Percentiles rank a stretch among this genome's conserved stretches.
phyloP scores from a whole-genome alignment of 2,888 invertebrate genomes.

The Oligia latruncula region DNA sequence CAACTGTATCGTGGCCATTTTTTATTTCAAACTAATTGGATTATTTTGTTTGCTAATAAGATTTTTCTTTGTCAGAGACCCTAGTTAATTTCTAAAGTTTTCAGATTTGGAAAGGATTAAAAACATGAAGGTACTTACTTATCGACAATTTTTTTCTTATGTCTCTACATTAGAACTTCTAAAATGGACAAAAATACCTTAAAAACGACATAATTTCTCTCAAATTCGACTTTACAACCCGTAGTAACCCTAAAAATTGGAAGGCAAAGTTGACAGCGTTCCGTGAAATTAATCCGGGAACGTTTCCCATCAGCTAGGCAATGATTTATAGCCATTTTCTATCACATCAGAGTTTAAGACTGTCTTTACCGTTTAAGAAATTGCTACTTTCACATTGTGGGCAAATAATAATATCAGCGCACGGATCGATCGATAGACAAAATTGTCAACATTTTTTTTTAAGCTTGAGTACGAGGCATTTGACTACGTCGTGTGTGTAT shows the following conservation, averaged over 20 bases:
- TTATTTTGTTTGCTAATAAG: slow-evolving; percentile 7
- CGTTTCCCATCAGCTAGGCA: slow-evolving; percentile 2
- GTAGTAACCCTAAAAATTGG: neutral
- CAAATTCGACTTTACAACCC: neutral
- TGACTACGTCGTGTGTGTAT: too few species aligned
- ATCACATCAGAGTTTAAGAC: slow-evolving; percentile 11
- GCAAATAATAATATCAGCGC: too few species aligned
- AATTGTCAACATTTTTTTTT: too few species aligned
- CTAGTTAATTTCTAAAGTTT: neutral
- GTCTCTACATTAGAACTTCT: neutral
- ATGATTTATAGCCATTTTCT: slow-evolving; percentile 31
- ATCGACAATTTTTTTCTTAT: too few species aligned
- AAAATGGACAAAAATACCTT: neutral
- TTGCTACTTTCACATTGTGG: neutral
- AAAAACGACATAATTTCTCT: neutral
- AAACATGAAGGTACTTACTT: neutral
- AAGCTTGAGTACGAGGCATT: too few species aligned
- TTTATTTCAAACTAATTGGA: slow-evolving; percentile 4
- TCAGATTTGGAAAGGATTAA: neutral
- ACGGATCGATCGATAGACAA: too few species aligned
- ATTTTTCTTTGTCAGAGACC: slow-evolving; percentile 2
- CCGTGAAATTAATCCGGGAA: slow-evolving; percentile 26
- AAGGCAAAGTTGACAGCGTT: neutral
- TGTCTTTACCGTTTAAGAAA: neutral
- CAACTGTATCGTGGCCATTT: neutral